Base-by-base conservation (phyloP, 2,797 vertebrate species). In the Catostomus latipinnis region DNA sequence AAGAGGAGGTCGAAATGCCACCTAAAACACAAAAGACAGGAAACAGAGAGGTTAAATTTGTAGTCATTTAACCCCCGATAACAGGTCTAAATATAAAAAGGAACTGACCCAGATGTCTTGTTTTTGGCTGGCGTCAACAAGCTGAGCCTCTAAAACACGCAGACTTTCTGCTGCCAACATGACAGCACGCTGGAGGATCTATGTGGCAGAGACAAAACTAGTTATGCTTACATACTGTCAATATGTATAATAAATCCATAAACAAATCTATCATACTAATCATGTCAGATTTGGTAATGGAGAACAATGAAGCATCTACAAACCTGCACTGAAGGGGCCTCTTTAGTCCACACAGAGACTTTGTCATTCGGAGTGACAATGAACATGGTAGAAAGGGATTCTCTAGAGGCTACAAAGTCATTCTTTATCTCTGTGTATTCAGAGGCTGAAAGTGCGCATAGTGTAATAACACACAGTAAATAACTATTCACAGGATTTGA, bases 401-500 rank as follows among this genome's bases (percentile, higher is more conserved):
- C 89, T 66, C 98, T 95, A 80, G 93, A 88, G 61, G 94, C 93
- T 86, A 94, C 87, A 88, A 99, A 99, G 86, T 93, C 90, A 78
- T 94, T 98, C 91, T 93, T 96, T 89, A 98, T 96, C 89, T 97
- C 96, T 0, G 92, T 91, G 84, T 93, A 95, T 73, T 99, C 96
- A 6, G 92, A 67, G 0, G 84, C 98, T 99, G 84, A 76, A 91
- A 68, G 16, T 18, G 16, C 71, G 34, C 4, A 34, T 3, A 65
- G 14, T 62, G 50, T 57, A 67, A 57, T 63, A 53, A 45, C 18
- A 74, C 13, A 6, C 34, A n/a, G 22, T 65, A 63, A 45, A 11
- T 63, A 45, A 63, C 6, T 58, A 58, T 58, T 58, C n/a, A 58
- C 14, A 13, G n/a, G 43, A 9, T 0, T n/a, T n/a, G 46, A 8